Base-by-base conservation (phyloP, 2,888 invertebrate genomes). In the Sthenelais limicola region DNA sequence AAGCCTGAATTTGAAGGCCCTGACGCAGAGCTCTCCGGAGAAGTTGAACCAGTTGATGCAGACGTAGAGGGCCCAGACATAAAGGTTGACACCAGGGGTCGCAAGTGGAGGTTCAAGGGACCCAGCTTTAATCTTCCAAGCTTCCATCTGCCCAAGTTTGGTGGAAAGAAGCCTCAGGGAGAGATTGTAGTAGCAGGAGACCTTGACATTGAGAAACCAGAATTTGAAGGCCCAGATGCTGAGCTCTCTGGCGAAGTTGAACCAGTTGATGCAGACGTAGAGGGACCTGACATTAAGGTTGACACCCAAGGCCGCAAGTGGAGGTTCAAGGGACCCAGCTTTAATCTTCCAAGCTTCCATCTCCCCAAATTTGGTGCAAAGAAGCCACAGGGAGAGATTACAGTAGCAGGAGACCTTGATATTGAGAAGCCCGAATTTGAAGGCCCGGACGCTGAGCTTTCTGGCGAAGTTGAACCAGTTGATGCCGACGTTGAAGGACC, bases 41-140 rank as follows among this genome's bases (percentile, higher is more conserved):
- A 51, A 51, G 12, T 43, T n/a, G n/a, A n/a, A n/a, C n/a, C n/a
- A n/a, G n/a, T n/a, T n/a, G n/a, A n/a, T n/a, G n/a, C n/a, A n/a
- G n/a, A n/a, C n/a, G n/a, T n/a, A n/a, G n/a, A n/a, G n/a, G n/a
- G n/a, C 9, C 43, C 43, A 18, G 43, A 43, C 9, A 18, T 9
- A 12, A 18, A 43, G 12, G 21, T 51, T 9, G 51, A 51, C 21
- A n/a, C n/a, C 9, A 51, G 24, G 51, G 51, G 51, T 7, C 12
- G 9, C n/a, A 51, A n/a, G 51, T 51, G 51, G 51, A 51, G 24
- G 24, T 12, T 51, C 7, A 51, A 51, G 51, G 51, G 51, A 5
- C 51, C 51, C 21, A n/a, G 24, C 24, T 51, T 51, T 24, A 51
- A 51, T 7, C 21, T n/a, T n/a, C n/a, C n/a, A n/a, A 43, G 43